Evolutionary conservation across 2,888 invertebrate genomes (phyloP), one percentile per base, ranked within the genome.

Genomic region (Athalia rosae): DNA sequence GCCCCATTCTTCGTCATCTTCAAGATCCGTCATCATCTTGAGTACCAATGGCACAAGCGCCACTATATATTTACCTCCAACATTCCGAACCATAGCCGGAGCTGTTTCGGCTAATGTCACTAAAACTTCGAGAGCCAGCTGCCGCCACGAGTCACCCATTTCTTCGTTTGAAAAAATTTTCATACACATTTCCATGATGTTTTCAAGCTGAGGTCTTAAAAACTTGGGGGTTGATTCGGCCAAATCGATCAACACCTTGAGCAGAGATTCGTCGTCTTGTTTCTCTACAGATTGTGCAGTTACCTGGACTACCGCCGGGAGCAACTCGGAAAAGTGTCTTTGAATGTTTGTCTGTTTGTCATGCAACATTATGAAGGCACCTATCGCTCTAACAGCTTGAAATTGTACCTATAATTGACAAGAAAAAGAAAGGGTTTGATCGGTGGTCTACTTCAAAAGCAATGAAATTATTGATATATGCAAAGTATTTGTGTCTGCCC

Each of bases 41-140:
- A 99, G 92, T 82, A 98, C 94, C 79, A 97, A 92, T 0, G 97
- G 96, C 67, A 98, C 95, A 83, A 96, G 91, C 77, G 93, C 92
- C 62, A 94, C 93, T 80, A 99, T 93, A 82, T 97, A 97, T 87
- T 95, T 95, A 48, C 94, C 94, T 11, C 96, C 97, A 81, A 95
- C 94, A 90, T 99, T 99, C 78, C 99, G 94, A 59, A 99, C 95
- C 96, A 98, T 98, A 3, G 98, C 97, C 0, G 99, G 96, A 5
- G 98, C 98, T 48, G 97, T 97, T 92, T 99, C 99, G 63, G 98
- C 94, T 81, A 98, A 91, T 0, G 95, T 94, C 80, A 98, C 95
- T 91, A 95, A 91, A 9, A 97, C 95, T 91, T 99, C 99, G 56
- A 99, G 91, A 0, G 96, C 95, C 78, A 99, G 91, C 88, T 99